Evolutionary conservation across 2,888 invertebrate genomes (phyloP).

Genomic region (Theretra japonica): DNA sequence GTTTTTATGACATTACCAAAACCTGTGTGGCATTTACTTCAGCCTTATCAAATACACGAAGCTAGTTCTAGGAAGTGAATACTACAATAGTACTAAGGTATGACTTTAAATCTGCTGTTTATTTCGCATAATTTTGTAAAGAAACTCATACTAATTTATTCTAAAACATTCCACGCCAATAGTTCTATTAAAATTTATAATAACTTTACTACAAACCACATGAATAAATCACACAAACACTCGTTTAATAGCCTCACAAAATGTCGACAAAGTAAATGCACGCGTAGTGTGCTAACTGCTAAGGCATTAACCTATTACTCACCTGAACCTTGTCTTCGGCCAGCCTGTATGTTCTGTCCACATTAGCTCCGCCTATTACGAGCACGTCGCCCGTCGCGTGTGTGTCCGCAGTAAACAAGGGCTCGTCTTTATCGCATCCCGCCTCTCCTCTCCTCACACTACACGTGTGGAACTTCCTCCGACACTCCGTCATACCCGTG

Average conservation of each 20-base stretch:
- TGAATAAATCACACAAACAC: not conserved
- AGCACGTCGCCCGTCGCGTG: constrained; percentile 75
- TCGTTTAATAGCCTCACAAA: not conserved
- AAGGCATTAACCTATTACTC: constrained; percentile 62
- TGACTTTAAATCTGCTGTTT: too few relatives aligned
- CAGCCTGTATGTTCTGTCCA: constrained; percentile 89
- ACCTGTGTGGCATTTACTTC: not conserved
- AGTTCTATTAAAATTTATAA: too few relatives aligned
- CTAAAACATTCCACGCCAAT: too few relatives aligned
- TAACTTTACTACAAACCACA: not conserved
- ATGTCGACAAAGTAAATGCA: not conserved
- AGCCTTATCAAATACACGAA: not conserved
- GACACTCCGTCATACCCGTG: constrained; percentile 45
- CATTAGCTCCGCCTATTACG: constrained; percentile 91
- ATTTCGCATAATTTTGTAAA: too few relatives aligned
- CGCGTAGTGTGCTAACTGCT: not conserved
- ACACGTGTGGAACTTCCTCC: constrained; percentile 66
- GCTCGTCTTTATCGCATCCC: constrained; percentile 38
- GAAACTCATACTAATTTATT: too few relatives aligned
- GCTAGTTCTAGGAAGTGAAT: too few relatives aligned
- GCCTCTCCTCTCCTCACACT: constrained; percentile 32
- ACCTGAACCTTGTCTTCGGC: constrained; percentile 87
- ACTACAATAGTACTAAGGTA: too few relatives aligned
- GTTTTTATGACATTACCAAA: not conserved
- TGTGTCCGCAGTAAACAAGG: constrained; percentile 42